Conservation (phyloP, 2,797 vertebrate genomes). For the Phoeniculus purpureus region DNA sequence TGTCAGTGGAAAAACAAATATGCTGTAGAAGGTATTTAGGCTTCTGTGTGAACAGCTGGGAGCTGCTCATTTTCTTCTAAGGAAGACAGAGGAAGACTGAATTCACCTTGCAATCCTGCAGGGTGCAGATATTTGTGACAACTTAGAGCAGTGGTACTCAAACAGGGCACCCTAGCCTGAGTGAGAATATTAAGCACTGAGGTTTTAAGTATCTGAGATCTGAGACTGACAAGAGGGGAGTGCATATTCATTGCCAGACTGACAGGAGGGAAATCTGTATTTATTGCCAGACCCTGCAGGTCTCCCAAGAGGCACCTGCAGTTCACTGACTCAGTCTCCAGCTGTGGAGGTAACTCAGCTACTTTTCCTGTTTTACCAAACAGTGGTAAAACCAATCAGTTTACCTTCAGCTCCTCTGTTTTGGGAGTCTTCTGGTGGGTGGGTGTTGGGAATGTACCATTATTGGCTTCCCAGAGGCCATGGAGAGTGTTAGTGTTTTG, state of each 20-base stretch:
- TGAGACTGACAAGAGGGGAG: not conserved
- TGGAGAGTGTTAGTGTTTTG: not conserved
- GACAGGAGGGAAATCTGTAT: not conserved
- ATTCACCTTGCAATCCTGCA: not conserved
- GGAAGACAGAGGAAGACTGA: not conserved
- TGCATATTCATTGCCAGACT: not conserved
- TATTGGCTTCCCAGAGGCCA: not conserved
- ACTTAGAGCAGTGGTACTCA: not conserved
- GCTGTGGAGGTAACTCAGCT: not conserved
- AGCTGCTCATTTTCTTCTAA: not conserved
- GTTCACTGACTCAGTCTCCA: not conserved
- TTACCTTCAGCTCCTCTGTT: not conserved
- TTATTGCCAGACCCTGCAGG: not conserved
- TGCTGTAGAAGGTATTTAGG: not conserved
- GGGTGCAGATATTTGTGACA: not conserved
- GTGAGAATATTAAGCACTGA: not conserved
- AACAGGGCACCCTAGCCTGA: not conserved
- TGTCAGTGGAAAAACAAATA: slow-evolving; percentile 16
- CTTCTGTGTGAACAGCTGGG: not conserved
- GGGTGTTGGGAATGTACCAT: not conserved
- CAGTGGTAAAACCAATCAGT: slow-evolving; percentile 7
- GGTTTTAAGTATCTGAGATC: not conserved
- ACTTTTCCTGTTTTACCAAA: not conserved
- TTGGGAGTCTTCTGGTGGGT: not conserved
- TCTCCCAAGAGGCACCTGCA: not conserved